Evolutionary conservation across 2,797 vertebrate genomes (phyloP).

Genomic region (Rachycentron canadum): DNA sequence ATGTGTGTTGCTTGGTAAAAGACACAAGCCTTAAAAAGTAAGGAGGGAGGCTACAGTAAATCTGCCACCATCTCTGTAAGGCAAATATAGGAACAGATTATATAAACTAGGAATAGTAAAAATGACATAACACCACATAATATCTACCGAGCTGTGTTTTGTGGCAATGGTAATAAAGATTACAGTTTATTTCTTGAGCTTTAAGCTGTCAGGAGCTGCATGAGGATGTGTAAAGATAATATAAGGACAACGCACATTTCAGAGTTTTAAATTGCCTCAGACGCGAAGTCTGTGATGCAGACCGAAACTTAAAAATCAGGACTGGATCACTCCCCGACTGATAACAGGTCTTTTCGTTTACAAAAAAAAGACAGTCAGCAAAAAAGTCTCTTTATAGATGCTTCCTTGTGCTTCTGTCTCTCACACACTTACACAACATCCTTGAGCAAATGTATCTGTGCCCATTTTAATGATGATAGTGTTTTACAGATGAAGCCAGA

Average conservation of each 20-base stretch:
- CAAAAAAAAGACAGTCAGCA: background rate
- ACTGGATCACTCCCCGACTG: background rate
- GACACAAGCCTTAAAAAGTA: slow-evolving; percentile 5
- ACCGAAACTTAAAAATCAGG: background rate
- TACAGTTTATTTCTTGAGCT: slow-evolving; percentile 13
- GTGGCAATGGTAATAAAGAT: slow-evolving; percentile 12
- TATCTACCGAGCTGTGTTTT: slow-evolving; percentile 14
- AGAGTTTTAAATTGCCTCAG: background rate
- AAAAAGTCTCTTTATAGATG: background rate
- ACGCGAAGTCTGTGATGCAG: background rate
- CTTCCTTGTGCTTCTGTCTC: slow-evolving; percentile 14
- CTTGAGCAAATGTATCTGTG: slow-evolving; percentile 2
- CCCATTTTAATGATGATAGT: slow-evolving; percentile 43
- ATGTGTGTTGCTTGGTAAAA: slow-evolving; percentile 18
- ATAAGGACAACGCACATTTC: background rate
- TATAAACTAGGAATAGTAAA: background rate
- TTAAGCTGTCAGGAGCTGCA: background rate
- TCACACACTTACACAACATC: slow-evolving; percentile 23
- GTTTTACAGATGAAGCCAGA: slow-evolving; percentile 34
- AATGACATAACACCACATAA: slow-evolving; percentile 15
- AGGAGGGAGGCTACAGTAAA: background rate
- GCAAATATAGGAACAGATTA: background rate
- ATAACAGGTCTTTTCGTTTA: slow-evolving; percentile 5
- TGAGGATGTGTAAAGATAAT: background rate
- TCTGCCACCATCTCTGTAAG: background rate